phyloP scores from a whole-genome alignment of 2,888 invertebrate genomes.

The Ptilodon capucinus region DNA sequence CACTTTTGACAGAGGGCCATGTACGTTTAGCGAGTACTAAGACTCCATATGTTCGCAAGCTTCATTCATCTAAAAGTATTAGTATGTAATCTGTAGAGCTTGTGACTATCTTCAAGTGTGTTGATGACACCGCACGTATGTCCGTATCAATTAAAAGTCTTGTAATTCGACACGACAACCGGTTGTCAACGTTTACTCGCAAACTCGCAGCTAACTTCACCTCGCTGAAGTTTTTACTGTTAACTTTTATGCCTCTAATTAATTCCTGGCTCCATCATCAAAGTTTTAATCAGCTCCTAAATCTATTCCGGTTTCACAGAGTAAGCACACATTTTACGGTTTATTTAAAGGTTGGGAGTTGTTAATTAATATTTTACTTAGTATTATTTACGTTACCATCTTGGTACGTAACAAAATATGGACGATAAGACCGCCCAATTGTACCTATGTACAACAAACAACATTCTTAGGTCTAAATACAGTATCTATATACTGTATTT shows the following conservation, averaged over 20 bases:
- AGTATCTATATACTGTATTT: too few relatives aligned
- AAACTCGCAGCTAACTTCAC: constrained; percentile 42
- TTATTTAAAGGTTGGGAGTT: not conserved
- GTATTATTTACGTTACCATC: too few relatives aligned
- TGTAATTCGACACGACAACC: constrained; percentile 33
- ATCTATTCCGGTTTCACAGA: constrained; percentile 29
- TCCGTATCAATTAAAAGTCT: constrained; percentile 13
- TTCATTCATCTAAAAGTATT: too few relatives aligned
- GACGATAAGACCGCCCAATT: too few relatives aligned
- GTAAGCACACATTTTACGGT: constrained; percentile 27
- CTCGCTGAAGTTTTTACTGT: constrained; percentile 37
- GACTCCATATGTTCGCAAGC: too few relatives aligned
- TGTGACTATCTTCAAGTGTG: not conserved
- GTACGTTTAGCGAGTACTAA: too few relatives aligned
- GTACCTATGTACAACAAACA: too few relatives aligned
- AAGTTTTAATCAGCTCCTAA: constrained; percentile 58
- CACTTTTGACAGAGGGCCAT: too few relatives aligned
- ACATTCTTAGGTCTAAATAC: too few relatives aligned
- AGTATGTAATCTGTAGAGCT: not conserved
- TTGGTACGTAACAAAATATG: too few relatives aligned
- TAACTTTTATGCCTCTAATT: constrained; percentile 59
- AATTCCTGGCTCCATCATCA: constrained; percentile 57
- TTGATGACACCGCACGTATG: not conserved
- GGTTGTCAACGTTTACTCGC: constrained; percentile 57
- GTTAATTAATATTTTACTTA: not conserved